Evolutionary conservation across 2,888 invertebrate species (phyloP).

Genomic region (Rhagonycha fulva): DNA sequence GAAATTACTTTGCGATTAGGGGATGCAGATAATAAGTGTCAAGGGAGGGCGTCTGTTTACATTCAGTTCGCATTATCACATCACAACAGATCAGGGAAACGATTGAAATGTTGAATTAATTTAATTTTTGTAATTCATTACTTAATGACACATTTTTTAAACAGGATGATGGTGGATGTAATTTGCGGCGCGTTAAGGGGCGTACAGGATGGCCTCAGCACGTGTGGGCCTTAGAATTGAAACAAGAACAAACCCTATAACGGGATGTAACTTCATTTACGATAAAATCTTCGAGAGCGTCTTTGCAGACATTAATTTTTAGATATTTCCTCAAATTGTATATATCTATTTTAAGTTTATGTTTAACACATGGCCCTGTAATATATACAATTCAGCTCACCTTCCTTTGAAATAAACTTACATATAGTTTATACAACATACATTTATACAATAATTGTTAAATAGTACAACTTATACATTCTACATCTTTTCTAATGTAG

Average conservation of each 20-base stretch:
- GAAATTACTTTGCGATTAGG: conserved; percentile 13
- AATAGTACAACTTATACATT: not conserved
- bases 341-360: conserved; percentile 52
- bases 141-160: conserved; percentile 40
- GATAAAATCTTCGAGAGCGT: conserved; percentile 47
- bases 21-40: conserved; percentile 15
- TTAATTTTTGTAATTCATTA: conserved; percentile 21
- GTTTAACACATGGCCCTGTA: conserved; percentile 52
- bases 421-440: not conserved
- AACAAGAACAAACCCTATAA: conserved; percentile 65
- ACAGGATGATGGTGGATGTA: conserved; percentile 50
- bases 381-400: conserved; percentile 50
- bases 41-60: not conserved
- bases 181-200: conserved; percentile 56
- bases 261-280: conserved; percentile 39
- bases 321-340: conserved; percentile 52
- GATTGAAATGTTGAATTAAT: conserved; percentile 25
- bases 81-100: not conserved
- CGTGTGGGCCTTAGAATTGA: conserved; percentile 89
- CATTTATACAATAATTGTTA: not conserved
- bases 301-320: conserved; percentile 49
- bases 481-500: not conserved
- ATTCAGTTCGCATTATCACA: not conserved
- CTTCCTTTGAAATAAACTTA: conserved; percentile 49
- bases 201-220: conserved; percentile 97